Base-by-base conservation (phyloP, 1,140 invertebrate species). In the Sitophilus oryzae region DNA sequence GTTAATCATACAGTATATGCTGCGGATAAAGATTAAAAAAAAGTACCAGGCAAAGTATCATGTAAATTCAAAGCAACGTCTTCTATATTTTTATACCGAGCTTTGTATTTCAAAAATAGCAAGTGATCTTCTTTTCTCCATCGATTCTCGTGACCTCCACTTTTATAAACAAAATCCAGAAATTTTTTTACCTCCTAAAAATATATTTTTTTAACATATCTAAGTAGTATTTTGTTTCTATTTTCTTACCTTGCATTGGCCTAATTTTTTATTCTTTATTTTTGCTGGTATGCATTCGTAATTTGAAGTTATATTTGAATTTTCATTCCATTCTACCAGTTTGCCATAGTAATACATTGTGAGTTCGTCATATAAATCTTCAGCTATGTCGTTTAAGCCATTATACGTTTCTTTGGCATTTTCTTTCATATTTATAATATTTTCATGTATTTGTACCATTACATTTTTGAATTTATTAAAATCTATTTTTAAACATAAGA, bases 71-170 rank as follows among this genome's bases (percentile, higher is more conserved):
- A 30, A 2, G 59, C 22, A 6, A 67, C 15, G 43, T 66, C 55
- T 8, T 66, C 42, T 11, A 48, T 14, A 38, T 62, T 43, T 61
- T 71, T 73, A 60, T 72, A 63, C 65, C 74, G 76, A 42, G 64
- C 64, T 67, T 72, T 73, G 23, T 68, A 63, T 62, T 71, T 71
- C 22, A 74, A 55, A 63, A 78, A 79, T 43, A 74, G 58, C 35
- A 71, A 71, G 52, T 78, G 75, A 57, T 77, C 71, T 47, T 77
- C 75, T 61, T 69, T 69, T 30, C 71, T 64, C 77, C 77, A 79
- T 21, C 76, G 74, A 14, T 75, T 74, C 51, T 74, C 71, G 38
- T 72, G 72, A 34, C 74, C 76, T 35, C 59, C 62, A 51, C 62
- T 73, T 49, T 62, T 63, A 30, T 61, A 61, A 41, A 78, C 59